Base-by-base conservation (phyloP, 2,888 invertebrate species). In the Caenorhabditis sp. region DNA sequence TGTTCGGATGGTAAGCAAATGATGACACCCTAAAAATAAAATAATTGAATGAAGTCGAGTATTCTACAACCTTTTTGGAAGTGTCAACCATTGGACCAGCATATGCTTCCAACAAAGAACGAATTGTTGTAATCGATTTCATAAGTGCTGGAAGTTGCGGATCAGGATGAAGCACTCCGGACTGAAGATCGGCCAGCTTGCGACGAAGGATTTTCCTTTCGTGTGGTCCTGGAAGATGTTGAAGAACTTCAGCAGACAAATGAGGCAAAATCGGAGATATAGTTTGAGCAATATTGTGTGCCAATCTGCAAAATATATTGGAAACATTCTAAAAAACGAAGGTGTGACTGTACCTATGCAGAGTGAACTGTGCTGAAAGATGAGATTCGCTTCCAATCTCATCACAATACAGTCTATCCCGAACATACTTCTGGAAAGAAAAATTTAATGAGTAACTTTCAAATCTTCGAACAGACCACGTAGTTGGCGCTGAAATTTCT, bases 191-290 rank as follows among this genome's bases (percentile, higher is more conserved):
- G 7, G 35, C 38, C 26, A 80, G 47, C 26, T 41, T 80, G 26
- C 58, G 44, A 8, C 68, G 59, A 16, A 80, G 63, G 44, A 82
- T 64, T 54, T 58, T 47, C 61, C 84, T 82, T 31, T 85, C 81
- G 16, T 81, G 85, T 2, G 59, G 47, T 24, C 74, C 59, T 7
- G 89, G 88, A 28, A 86, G 88, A 70, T 91, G 84, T 8, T 85
- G 70, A 28, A 84, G 84, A 56, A 88, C 89, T 81, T 91, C 91
- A 4, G 85, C 59, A 6, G 89, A 82, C 8, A 91, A 61, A 86
- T 91, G 91, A 5, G 91, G 91, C 12, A 91, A 80, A 41, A 91
- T 75, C 12, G 91, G 90, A n/a, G 91, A 88, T 16, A 92, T 86
- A 22, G 81, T 31, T 14, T 69, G 70, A 14, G 89, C 79, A 10